Conservation (phyloP, 2,888 invertebrate genomes). For the Lasioglossum villosulum region DNA sequence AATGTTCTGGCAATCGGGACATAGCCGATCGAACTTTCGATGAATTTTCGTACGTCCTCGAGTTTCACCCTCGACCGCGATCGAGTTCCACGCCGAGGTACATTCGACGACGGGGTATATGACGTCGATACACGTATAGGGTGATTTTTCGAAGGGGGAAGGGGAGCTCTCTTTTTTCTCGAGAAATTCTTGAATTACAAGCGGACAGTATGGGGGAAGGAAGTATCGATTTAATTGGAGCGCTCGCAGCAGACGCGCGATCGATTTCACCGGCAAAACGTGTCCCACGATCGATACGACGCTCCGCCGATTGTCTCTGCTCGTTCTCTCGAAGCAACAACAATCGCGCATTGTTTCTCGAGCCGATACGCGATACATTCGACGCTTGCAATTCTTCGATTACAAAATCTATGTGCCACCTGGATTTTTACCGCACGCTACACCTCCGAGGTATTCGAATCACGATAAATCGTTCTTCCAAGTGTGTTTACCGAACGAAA, state of each 20-base stretch:
- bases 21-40: slow-evolving; percentile 24
- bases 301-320: neutral
- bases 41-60: slow-evolving; percentile 54
- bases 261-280: neutral
- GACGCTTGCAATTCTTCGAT: neutral
- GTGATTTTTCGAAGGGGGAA: neutral
- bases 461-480: slow-evolving; percentile 1
- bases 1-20: slow-evolving; percentile 12
- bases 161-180: neutral
- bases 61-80: slow-evolving; percentile 60
- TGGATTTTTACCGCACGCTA: neutral
- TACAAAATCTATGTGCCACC: neutral
- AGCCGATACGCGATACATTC: neutral
- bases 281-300: neutral
- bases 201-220: neutral
- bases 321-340: neutral
- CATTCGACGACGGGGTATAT: slow-evolving; percentile 11
- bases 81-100: slow-evolving; percentile 37
- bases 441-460: neutral
- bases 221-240: slow-evolving; percentile 5
- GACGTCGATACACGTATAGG: neutral
- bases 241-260: neutral
- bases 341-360: neutral
- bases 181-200: slow-evolving; percentile 24
- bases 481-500: slow-evolving; percentile 14